Base-by-base conservation (phyloP, 2,797 vertebrate species). In the Centropyge bicolor region DNA sequence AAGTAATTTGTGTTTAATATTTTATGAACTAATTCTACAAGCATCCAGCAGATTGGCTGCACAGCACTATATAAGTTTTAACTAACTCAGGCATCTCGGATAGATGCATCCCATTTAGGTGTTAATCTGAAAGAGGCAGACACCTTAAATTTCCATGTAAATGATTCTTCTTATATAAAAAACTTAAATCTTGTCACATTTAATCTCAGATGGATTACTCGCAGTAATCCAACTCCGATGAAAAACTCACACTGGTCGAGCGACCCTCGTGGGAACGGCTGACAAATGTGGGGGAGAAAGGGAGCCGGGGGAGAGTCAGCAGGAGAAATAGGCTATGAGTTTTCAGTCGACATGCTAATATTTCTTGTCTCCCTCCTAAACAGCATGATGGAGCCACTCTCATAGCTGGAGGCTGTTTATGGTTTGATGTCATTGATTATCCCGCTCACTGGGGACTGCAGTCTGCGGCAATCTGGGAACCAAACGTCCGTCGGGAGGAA, bases 381-480 rank as follows among this genome's bases (percentile, higher is more conserved):
- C 69, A 75, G 83, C 57, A 31, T 70, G 85, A 86, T 81, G 78
- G 84, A 93, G 85, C 70, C 46, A 45, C 69, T 71, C 70, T 83
- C 76, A 66, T 92, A 87, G 91, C 86, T 91, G 86, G 74, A 86
- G 83, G 81, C 89, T 63, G 75, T 89, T 88, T 92, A 90, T 51
- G 69, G 81, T 86, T 80, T 87, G 86, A 88, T 80, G 84, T 45
- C 88, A 92, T 89, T 76, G 90, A 92, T 92, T 89, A 89, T 79
- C 76, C n/a, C 12, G 55, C 71, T 86, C 83, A 20, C 82, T 64
- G 78, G 89, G 78, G 84, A 90, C 79, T 8, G 72, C 48, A 59
- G 75, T 83, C 72, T 65, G 74, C 73, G 8, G 78, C 81, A 81
- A 81, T 88, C 78, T 87, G 72, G 40, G 70, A 83, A 60, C 5